These are phyloP conservation scores for Carettochelys insculpta DNA, from an alignment of 2,113 vertebrate genomes.

Conservation along the genomic window DNA sequence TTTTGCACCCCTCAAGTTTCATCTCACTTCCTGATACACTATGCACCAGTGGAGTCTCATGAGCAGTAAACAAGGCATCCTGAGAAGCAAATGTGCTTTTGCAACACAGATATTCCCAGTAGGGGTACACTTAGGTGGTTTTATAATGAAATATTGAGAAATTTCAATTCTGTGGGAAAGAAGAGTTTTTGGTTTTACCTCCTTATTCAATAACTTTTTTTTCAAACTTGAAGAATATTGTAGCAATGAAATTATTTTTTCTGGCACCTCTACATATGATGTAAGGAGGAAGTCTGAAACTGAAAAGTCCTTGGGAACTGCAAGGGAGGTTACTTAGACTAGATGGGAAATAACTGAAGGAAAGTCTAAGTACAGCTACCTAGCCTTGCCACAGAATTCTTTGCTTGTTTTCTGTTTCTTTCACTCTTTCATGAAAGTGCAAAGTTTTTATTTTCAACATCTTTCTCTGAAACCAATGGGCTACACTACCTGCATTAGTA, in stretches of 20 bases:
- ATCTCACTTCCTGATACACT: not conserved
- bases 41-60: not conserved
- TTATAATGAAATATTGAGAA: not conserved
- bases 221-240: not conserved
- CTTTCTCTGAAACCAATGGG: not conserved
- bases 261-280: not conserved
- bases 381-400: not conserved
- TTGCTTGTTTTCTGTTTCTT: not conserved
- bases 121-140: not conserved
- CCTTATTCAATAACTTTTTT: not conserved
- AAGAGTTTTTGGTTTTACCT: not conserved
- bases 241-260: not conserved
- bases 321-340: not conserved
- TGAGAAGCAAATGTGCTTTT: not conserved
- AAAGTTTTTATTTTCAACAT: not conserved
- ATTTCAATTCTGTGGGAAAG: not conserved
- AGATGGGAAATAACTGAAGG: not conserved
- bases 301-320: not conserved
- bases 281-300: not conserved
- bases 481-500: not conserved
- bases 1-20: no score
- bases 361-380: not conserved
- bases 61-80: not conserved
- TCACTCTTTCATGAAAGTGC: not conserved
- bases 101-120: not conserved